Evolutionary conservation across 2,113 vertebrate genomes (phyloP).

Genomic region (Rhineura floridana): DNA sequence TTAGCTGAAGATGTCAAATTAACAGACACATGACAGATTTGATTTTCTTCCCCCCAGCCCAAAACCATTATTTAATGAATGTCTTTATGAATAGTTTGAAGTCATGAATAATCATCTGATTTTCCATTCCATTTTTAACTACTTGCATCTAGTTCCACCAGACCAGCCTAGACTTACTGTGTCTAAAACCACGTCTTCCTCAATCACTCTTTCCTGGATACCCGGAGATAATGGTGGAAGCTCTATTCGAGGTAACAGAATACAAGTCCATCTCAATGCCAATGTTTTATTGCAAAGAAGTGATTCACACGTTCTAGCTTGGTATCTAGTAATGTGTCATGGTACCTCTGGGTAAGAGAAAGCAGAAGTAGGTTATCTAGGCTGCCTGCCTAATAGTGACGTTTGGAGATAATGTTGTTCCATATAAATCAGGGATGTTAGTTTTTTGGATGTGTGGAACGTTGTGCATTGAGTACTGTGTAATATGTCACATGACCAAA

Average conservation of each 20-base stretch:
- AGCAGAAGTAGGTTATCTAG: not conserved
- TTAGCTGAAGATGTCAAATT: conserved; percentile 66
- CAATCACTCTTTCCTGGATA: conserved; percentile 97
- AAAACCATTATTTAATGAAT: conserved; percentile 69
- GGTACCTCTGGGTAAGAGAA: not conserved
- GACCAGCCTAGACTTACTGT: conserved; percentile 98
- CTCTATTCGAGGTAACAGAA: conserved; percentile 93
- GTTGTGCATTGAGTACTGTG: not conserved
- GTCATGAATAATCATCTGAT: conserved; percentile 49
- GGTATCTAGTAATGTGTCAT: not conserved
- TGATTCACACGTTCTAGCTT: not conserved
- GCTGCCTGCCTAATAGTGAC: not conserved
- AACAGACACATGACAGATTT: conserved; percentile 76
- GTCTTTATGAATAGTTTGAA: conserved; percentile 56
- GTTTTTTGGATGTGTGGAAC: not conserved
- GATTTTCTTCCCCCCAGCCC: conserved; percentile 69
- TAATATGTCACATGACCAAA: not conserved
- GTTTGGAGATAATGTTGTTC: not conserved
- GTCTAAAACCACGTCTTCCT: conserved; percentile 97
- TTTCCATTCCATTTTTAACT: conserved; percentile 70
- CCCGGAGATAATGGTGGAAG: conserved; percentile 98
- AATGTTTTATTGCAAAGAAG: not conserved
- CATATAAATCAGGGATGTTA: not conserved
- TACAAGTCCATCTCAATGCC: not conserved
- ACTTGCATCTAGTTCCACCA: conserved; percentile 86